These are phyloP conservation scores for Adrianichthys oophorus DNA, from an alignment of 2,797 vertebrate genomes.

Conservation along the genomic window DNA sequence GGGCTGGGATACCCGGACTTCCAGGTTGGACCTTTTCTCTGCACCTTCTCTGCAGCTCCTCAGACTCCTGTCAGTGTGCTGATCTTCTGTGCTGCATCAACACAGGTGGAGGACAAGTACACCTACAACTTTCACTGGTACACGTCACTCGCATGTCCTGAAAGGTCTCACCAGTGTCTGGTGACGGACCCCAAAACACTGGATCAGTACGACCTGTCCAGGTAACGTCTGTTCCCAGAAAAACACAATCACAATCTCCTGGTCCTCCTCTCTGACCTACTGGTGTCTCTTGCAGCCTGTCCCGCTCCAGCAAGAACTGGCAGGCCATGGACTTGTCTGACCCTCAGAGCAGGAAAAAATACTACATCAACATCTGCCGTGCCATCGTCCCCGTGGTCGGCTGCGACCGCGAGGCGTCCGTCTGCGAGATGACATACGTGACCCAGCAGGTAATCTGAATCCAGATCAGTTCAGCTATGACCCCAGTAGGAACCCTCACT, in stretches of 20 bases:
- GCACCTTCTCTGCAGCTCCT: background rate
- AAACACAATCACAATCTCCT: background rate
- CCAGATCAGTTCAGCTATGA: too few species aligned
- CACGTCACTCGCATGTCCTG: constrained; percentile 90
- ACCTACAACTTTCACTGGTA: constrained; percentile 97
- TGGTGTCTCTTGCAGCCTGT: constrained; percentile 76
- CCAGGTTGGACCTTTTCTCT: constrained; percentile 76
- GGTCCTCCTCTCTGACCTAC: background rate
- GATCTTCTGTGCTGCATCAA: constrained; percentile 2
- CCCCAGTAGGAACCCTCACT: too few species aligned
- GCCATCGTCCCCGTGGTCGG: constrained; percentile 82
- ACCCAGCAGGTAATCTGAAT: constrained; percentile 61
- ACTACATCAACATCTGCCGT: constrained; percentile 93
- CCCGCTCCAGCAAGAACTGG: constrained; percentile 85
- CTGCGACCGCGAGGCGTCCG: constrained; percentile 85
- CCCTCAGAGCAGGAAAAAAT: constrained; percentile 68
- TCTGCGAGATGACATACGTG: constrained; percentile 85
- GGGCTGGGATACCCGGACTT: constrained; percentile 87
- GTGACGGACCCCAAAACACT: constrained; percentile 85
- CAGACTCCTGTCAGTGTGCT: background rate
- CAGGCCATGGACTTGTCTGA: constrained; percentile 77
- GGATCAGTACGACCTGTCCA: constrained; percentile 93
- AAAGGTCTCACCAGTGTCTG: constrained; percentile 87
- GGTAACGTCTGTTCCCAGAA: constrained; percentile 67
- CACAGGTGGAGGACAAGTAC: constrained; percentile 85